Evolutionary conservation across 2,797 vertebrate genomes (phyloP), one percentile per base, ranked within the genome.

Genomic region (Premnoplex brunnescens): DNA sequence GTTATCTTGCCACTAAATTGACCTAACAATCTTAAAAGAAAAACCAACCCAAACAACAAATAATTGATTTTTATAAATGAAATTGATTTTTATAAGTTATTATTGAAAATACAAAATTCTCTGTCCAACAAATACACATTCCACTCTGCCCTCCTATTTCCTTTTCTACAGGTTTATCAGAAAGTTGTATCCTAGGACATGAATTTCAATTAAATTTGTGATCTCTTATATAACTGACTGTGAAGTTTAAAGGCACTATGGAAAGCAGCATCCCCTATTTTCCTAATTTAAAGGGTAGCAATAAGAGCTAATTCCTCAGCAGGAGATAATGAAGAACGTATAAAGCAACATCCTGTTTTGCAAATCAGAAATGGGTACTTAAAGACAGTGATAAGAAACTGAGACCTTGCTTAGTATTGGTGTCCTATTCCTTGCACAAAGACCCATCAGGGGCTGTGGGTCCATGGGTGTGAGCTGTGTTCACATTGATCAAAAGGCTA

Each of bases 401-500:
- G 32, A 64, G 21, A 5, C 20, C 37, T 48, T 21, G 13, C 36
- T 59, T 26, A 18, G 3, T 32, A n/a, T 51, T 41, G 21, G 5
- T 2, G 6, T 69, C 32, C 7, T 84, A 44, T 36, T 59, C 28
- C 18, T 59, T 76, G 27, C 7, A 14, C 6, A 19, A 10, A 6
- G 19, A 7, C 22, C 21, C 7, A 3, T 3, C 14, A 11, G 43
- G 36, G 44, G 19, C 27, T 69, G 32, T 32, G 19, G 20, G 22
- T 16, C 9, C 11, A 4, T 4, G 36, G 13, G 7, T 6, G 4
- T 3, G 8, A 54, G 6, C 15, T 16, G 1, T 3, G 7, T 37
- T 83, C 41, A 17, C 13, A 13, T 26, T 13, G 7, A 20, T 43
- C 24, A 32, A 67, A 44, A 59, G 22, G 15, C 20, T 20, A 1